A percentile compares a stretch with the other conserved stretches of the same genome.
Evolutionary conservation across 2,888 invertebrate species (phyloP).

Genomic region (Cephus spinipes): DNA sequence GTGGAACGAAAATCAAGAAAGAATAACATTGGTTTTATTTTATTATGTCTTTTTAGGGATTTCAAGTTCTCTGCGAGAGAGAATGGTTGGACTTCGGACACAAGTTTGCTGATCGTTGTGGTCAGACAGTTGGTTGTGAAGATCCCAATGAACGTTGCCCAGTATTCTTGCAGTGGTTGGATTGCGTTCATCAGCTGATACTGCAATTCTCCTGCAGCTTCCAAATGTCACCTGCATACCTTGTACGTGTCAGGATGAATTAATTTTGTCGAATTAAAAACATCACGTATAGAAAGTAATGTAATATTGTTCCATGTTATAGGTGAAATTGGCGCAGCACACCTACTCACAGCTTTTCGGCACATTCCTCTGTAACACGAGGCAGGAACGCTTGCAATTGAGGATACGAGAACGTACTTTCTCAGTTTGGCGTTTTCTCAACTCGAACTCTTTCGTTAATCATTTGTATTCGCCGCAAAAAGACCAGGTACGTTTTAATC

Average conservation of each 20-base stretch:
- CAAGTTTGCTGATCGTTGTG: conserved; percentile 96
- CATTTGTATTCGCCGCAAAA: conserved; percentile 78
- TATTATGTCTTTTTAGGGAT: conserved; percentile 75
- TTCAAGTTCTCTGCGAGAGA: conserved; percentile 91
- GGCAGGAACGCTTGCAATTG: conserved; percentile 76
- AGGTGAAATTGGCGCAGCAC: conserved; percentile 96
- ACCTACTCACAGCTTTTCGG: conserved; percentile 97
- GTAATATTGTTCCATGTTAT: conserved; percentile 41
- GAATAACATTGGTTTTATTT: not conserved
- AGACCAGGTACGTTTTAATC: conserved; percentile 66
- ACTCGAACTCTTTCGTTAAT: conserved; percentile 84
- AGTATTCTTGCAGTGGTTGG: conserved; percentile 98
- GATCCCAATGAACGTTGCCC: conserved; percentile 97
- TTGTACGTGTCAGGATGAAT: conserved; percentile 73
- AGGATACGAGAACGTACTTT: conserved; percentile 78
- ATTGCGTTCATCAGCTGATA: conserved; percentile 93
- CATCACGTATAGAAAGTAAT: not conserved
- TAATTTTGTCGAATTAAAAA: not conserved
- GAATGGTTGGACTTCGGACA: conserved; percentile 99
- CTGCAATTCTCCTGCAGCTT: conserved; percentile 92
- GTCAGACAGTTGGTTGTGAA: conserved; percentile 82
- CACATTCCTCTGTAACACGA: conserved; percentile 93
- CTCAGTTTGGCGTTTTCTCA: conserved; percentile 90
- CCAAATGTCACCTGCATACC: conserved; percentile 93
- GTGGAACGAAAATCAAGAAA: conserved; percentile 24